A percentile compares a stretch with the other conserved stretches of the same genome.
Evolutionary conservation across 2,797 vertebrate genomes (phyloP).

Genomic region (Eptatretus atami): DNA sequence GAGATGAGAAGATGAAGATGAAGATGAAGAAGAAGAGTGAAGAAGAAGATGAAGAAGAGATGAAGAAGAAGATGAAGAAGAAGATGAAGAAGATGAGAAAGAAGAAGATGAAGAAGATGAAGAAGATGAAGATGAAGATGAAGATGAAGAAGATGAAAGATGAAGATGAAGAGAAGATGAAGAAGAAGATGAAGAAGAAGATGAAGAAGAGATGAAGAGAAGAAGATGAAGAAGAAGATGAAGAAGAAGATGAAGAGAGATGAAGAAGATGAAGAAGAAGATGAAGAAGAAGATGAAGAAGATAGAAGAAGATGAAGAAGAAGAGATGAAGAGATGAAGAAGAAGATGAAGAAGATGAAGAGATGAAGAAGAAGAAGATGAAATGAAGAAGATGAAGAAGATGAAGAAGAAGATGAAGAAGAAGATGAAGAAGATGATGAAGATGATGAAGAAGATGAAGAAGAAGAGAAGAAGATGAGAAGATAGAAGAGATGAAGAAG

Average conservation of each 20-base stretch:
- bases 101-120: no score
- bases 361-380: slow-evolving; percentile 9
- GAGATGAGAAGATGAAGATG: slow-evolving; percentile 8
- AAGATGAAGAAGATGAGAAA: no score
- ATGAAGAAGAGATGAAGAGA: no score
- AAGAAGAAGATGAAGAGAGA: slow-evolving; percentile 9
- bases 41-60: slow-evolving; percentile 10
- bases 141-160: slow-evolving; percentile 8
- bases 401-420: slow-evolving; percentile 11
- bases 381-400: slow-evolving; percentile 9
- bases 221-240: slow-evolving; percentile 5
- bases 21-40: slow-evolving; percentile 8
- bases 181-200: slow-evolving; percentile 11
- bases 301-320: no score
- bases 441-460: not conserved
- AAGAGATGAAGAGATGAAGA: slow-evolving; percentile 6
- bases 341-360: slow-evolving; percentile 9
- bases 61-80: slow-evolving; percentile 11
- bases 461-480: no score
- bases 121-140: slow-evolving; percentile 8
- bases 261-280: slow-evolving; percentile 10
- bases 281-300: slow-evolving; percentile 11
- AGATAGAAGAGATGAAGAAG: no score
- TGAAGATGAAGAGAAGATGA: slow-evolving; percentile 10
- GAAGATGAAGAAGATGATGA: no score